Evolutionary conservation across 2,113 vertebrate species (phyloP).

Genomic region (Cyanoderma ruficeps): DNA sequence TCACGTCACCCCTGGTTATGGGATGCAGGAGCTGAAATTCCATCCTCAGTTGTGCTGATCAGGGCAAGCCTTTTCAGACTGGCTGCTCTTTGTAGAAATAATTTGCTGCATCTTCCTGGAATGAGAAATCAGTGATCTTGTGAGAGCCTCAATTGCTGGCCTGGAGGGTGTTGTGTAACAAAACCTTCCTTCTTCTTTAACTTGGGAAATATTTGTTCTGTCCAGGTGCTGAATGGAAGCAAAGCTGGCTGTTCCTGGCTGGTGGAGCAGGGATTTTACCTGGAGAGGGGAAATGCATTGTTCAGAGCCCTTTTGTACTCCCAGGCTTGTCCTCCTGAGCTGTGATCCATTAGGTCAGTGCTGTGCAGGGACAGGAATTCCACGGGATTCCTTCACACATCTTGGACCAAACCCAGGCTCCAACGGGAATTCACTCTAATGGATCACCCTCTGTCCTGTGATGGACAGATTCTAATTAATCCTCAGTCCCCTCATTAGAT

Average conservation of each 20-base stretch:
- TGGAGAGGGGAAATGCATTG: neutral
- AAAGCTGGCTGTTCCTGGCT: neutral
- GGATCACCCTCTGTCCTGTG: neutral
- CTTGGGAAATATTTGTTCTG: neutral
- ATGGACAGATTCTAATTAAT: neutral
- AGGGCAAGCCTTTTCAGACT: neutral
- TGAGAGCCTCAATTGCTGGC: accelerated
- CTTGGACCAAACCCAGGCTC: neutral
- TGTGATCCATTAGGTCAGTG: neutral
- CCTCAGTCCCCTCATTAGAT: neutral
- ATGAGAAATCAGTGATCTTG: neutral
- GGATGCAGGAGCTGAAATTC: neutral
- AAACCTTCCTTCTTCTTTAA: neutral
- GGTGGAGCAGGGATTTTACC: neutral
- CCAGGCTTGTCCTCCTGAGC: neutral
- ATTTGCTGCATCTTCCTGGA: neutral
- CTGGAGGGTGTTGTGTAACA: neutral
- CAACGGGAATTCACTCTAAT: accelerated
- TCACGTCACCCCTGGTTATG: accelerated
- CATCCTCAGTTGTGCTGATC: neutral
- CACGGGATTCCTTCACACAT: neutral
- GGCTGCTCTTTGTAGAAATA: too few species aligned
- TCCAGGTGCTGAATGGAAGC: neutral
- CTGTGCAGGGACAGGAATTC: neutral
- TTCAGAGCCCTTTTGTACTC: neutral